Percentiles rank a stretch among this genome's conserved stretches.
phyloP scores from a whole-genome alignment of 92 coral and sea anemone genomes.

The Nematostella vectensis region DNA sequence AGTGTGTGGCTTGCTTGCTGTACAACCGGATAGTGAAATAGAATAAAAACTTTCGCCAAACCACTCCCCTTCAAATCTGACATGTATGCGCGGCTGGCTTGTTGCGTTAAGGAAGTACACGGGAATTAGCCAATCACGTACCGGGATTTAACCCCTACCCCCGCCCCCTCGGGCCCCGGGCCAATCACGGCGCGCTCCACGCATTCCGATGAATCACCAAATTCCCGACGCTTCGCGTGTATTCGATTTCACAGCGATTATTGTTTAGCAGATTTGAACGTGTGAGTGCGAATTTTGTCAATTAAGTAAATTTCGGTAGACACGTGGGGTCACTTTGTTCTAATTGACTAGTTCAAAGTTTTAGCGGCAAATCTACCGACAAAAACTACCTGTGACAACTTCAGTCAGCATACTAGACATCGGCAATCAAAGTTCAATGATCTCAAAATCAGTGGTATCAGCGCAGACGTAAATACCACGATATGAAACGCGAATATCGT shows the following conservation, averaged over 20 bases:
- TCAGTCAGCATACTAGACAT: not conserved
- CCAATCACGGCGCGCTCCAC: slow-evolving; percentile 56
- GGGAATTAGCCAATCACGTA: slow-evolving; percentile 57
- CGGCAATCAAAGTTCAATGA: not conserved
- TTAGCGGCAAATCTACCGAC: slow-evolving; percentile 8
- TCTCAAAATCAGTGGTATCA: not conserved
- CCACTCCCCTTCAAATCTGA: slow-evolving; percentile 93
- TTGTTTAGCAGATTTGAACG: slow-evolving; percentile 72
- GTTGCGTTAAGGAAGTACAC: slow-evolving; percentile 86
- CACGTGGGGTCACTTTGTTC: slow-evolving; percentile 56
- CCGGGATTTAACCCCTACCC: slow-evolving; percentile 24
- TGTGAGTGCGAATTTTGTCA: slow-evolving; percentile 65
- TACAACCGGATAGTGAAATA: slow-evolving; percentile 92
- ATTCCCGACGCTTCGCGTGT: slow-evolving; percentile 88
- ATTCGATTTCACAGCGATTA: slow-evolving; percentile 67
- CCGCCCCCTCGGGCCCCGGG: slow-evolving; percentile 56
- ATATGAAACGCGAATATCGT: too few relatives aligned
- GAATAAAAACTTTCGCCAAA: slow-evolving; percentile 85
- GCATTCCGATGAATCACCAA: slow-evolving; percentile 71
- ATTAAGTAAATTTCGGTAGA: slow-evolving; percentile 42
- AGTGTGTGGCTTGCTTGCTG: slow-evolving; percentile 86
- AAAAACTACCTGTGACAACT: not conserved
- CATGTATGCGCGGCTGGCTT: slow-evolving; percentile 69
- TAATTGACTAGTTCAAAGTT: slow-evolving; percentile 4
- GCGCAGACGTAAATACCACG: not conserved